These are phyloP conservation scores for Eristalis intricaria DNA, from an alignment of 2,888 invertebrate species.

Conservation along the genomic window DNA sequence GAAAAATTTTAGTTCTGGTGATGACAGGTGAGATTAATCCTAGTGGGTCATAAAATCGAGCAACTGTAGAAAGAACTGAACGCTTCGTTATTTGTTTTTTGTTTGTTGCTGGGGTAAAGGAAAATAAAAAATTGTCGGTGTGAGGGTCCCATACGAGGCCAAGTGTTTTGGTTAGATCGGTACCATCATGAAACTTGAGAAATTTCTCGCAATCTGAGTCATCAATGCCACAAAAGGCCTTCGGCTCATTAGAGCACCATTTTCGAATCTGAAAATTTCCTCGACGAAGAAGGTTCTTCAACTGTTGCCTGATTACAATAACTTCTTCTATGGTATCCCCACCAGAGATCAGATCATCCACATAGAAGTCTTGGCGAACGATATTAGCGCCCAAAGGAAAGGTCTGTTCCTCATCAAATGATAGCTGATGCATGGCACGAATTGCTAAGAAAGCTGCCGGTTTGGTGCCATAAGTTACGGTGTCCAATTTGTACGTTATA, in stretches of 20 bases:
- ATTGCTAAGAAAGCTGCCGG: conserved; percentile 40
- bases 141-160: conserved; percentile 52
- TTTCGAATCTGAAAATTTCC: conserved; percentile 63
- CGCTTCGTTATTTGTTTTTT: conserved; percentile 45
- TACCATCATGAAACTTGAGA: conserved; percentile 57
- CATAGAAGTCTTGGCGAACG: conserved; percentile 69
- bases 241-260: conserved; percentile 60
- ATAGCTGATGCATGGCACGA: conserved; percentile 44
- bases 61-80: conserved; percentile 44
- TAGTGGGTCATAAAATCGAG: conserved; percentile 75
- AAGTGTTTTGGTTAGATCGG: conserved; percentile 53
- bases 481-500: conserved; percentile 36
- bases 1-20: conserved; percentile 63
- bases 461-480: conserved; percentile 33
- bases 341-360: conserved; percentile 70
- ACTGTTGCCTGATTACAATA: conserved; percentile 42
- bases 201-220: conserved; percentile 38
- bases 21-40: conserved; percentile 84
- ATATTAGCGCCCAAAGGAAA: conserved; percentile 68
- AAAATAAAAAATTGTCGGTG: conserved; percentile 43
- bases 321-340: conserved; percentile 53
- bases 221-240: conserved; percentile 26
- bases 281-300: conserved; percentile 34
- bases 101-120: conserved; percentile 20
- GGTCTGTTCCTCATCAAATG: conserved; percentile 32